These are phyloP conservation scores for Acyrthosiphon pisum DNA, from an alignment of 1,140 invertebrate species.

Conservation along the genomic window DNA sequence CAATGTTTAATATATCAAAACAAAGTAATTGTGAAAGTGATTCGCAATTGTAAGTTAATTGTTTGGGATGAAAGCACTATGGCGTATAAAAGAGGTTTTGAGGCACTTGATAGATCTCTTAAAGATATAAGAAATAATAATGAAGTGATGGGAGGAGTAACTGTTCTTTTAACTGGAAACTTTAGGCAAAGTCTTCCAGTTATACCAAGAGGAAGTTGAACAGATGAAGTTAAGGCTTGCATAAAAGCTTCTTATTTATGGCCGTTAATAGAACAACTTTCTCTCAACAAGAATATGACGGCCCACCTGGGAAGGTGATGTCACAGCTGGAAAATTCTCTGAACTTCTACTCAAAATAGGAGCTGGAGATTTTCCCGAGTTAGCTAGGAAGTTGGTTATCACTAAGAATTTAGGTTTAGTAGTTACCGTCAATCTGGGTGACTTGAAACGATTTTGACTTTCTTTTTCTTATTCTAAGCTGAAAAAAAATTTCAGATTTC, in stretches of 20 bases:
- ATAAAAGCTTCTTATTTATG: slow-evolving; percentile 62
- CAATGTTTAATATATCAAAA: slow-evolving; percentile 61
- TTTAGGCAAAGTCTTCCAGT: slow-evolving; percentile 64
- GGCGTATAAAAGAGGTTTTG: slow-evolving; percentile 61
- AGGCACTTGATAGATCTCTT: slow-evolving; percentile 61
- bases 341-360: no score
- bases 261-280: slow-evolving; percentile 45
- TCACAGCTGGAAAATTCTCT: no score
- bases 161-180: slow-evolving; percentile 62
- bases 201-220: slow-evolving; percentile 60
- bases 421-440: no score
- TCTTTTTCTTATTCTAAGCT: no score
- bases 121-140: slow-evolving; percentile 41
- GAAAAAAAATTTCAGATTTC: no score
- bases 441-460: no score
- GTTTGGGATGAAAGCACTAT: slow-evolving; percentile 65
- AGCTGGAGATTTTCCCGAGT: no score
- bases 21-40: neutral
- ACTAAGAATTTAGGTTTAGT: no score
- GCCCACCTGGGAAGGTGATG: neutral
- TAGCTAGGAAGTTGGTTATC: no score
- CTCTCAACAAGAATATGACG: slow-evolving; percentile 56
- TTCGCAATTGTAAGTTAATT: slow-evolving; percentile 61
- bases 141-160: slow-evolving; percentile 59
- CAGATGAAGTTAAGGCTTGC: slow-evolving; percentile 62